Evolutionary conservation across 2,888 invertebrate genomes (phyloP).

Genomic region (Tetragonula carbonaria): DNA sequence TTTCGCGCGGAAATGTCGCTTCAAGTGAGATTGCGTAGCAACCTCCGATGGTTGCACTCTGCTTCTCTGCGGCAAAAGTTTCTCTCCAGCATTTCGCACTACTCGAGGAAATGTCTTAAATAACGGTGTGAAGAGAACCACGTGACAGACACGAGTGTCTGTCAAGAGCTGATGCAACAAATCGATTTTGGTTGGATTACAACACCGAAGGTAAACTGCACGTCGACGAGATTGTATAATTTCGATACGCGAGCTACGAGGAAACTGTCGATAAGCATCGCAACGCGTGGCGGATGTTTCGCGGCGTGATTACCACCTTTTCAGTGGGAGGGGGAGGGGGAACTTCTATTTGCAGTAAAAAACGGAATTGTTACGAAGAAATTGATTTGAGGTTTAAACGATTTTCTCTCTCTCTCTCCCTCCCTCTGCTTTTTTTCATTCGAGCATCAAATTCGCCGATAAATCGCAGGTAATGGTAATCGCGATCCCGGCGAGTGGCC

Average conservation of each 20-base stretch:
- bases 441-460: conserved; percentile 16
- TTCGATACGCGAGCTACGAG: neutral
- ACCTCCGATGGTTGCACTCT: too few relatives aligned
- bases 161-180: too few relatives aligned
- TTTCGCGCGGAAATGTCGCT: neutral
- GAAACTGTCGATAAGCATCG: conserved; percentile 1
- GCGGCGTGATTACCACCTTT: conserved; percentile 25
- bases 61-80: too few relatives aligned
- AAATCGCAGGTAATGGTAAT: conserved; percentile 38
- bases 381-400: conserved; percentile 24
- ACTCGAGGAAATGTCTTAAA: too few relatives aligned
- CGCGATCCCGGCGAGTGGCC: conserved; percentile 19
- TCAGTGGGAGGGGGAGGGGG: too few relatives aligned
- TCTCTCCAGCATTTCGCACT: too few relatives aligned
- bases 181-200: too few relatives aligned
- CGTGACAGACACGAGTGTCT: too few relatives aligned
- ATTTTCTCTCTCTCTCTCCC: neutral
- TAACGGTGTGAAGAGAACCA: too few relatives aligned
- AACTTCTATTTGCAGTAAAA: conserved; percentile 26
- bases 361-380: conserved; percentile 16
- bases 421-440: neutral
- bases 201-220: too few relatives aligned
- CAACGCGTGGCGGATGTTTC: conserved; percentile 15
- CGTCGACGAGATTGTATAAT: conserved; percentile 1
- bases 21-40: neutral